Conservation (phyloP, 2,888 invertebrate genomes). For the Carabus problematicus region DNA sequence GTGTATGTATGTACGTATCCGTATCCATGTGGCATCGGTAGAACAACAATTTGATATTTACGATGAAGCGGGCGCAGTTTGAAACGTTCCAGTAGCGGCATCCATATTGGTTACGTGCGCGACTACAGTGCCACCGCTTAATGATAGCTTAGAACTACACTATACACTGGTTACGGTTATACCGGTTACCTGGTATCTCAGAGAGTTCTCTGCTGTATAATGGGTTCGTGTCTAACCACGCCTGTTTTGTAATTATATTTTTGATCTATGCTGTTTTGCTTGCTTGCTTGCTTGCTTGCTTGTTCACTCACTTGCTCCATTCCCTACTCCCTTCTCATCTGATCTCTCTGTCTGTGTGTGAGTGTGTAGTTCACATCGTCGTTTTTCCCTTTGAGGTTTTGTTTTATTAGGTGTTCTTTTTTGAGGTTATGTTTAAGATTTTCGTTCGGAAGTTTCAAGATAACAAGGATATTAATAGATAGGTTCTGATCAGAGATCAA, state of each 20-base stretch:
- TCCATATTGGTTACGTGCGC: constrained; percentile 43
- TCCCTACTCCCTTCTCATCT: too few relatives aligned
- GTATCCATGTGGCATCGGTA: neutral
- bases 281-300: neutral
- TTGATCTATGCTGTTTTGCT: constrained; percentile 52
- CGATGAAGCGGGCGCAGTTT: constrained; percentile 4
- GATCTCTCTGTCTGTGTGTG: too few relatives aligned
- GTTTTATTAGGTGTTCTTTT: too few relatives aligned
- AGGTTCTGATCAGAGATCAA: too few relatives aligned
- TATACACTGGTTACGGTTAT: constrained; percentile 9
- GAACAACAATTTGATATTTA: constrained; percentile 5
- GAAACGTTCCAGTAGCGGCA: neutral
- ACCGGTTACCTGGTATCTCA: constrained; percentile 49
- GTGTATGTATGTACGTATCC: neutral
- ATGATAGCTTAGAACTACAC: constrained; percentile 54
- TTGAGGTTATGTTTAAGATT: too few relatives aligned
- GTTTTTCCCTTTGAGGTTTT: too few relatives aligned
- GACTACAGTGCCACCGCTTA: constrained; percentile 59
- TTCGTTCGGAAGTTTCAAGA: too few relatives aligned
- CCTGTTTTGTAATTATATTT: constrained; percentile 60
- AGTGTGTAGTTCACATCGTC: too few relatives aligned
- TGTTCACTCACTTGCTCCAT: too few relatives aligned
- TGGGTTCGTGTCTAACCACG: constrained; percentile 58
- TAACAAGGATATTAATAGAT: too few relatives aligned
- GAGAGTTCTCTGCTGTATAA: constrained; percentile 54